Conservation (phyloP, 2,113 vertebrate species). For the Myiopsitta monachus region DNA sequence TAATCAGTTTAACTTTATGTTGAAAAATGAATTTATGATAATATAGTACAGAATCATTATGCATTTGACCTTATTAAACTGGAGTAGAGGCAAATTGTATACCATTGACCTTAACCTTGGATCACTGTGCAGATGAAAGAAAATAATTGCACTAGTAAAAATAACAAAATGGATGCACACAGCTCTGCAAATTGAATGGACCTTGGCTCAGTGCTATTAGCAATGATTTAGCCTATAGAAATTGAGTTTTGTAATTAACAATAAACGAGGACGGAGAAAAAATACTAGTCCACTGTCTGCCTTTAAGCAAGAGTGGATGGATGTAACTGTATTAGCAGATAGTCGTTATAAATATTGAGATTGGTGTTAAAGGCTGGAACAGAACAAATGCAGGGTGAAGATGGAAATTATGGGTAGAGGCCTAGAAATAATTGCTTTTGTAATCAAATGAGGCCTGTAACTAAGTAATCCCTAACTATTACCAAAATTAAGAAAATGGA, state of each 20-base stretch:
- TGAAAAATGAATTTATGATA: slow-evolving; percentile 45
- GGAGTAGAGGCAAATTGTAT: slow-evolving; percentile 56
- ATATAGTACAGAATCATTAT: slow-evolving; percentile 26
- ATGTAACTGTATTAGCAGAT: not conserved
- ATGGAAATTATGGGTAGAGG: not conserved
- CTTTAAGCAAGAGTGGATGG: not conserved
- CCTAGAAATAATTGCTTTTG: not conserved
- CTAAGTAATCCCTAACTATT: not conserved
- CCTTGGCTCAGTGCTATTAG: slow-evolving; percentile 29
- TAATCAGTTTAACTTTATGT: not conserved
- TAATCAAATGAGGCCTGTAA: not conserved
- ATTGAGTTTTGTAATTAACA: slow-evolving; percentile 51
- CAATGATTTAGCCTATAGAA: slow-evolving; percentile 46
- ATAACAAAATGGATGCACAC: slow-evolving; percentile 42
- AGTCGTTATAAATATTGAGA: not conserved
- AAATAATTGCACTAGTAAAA: slow-evolving; percentile 55
- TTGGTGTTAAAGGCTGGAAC: not conserved
- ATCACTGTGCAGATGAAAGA: slow-evolving; percentile 24
- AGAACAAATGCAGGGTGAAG: not conserved
- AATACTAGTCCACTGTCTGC: not conserved
- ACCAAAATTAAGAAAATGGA: not conserved
- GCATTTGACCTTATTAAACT: slow-evolving; percentile 39
- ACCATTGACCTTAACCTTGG: slow-evolving; percentile 53
- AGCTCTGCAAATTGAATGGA: slow-evolving; percentile 53
- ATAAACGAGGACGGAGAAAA: not conserved